Base-by-base conservation (phyloP, 2,888 invertebrate genomes). In the Eristalinus sepulchralis region DNA sequence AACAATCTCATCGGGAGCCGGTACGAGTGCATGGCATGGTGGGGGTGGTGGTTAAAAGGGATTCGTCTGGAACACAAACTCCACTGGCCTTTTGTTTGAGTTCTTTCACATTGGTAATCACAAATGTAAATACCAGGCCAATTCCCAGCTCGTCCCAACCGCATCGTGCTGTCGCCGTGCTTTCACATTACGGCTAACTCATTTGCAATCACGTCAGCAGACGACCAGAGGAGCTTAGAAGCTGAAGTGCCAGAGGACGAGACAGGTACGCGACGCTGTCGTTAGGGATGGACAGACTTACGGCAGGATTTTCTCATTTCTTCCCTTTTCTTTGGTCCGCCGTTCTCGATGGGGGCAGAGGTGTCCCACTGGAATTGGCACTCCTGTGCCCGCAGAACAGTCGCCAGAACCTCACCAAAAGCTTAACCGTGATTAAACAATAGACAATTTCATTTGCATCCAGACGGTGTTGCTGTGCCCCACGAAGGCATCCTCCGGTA, bases 381-480 rank as follows among this genome's bases (percentile, higher is more conserved):
- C 55, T 24, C 36, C 63, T 71, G 78, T 39, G 22, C 33, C 71
- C 71, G 71, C 70, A 27, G 70, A 71, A 47, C 71, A 78, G 78
- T 71, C 63, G 70, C 63, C 70, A 55, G 70, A 70, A 63, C 34
- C 64, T 71, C 24, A 59, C 62, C 27, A 20, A 62, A 67, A 73
- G 79, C 72, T 67, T 72, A 67, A 72, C 72, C 66, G 79, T 80
- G 79, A 80, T 80, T 80, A 80, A 80, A 67, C 71, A 60, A 66
- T 62, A 73, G 79, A 80, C 72, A 73, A 66, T 67, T 80, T 67
- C 71, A 80, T 80, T 72, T 80, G 72, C 79, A 73, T 80, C 72
- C 31, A 67, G 66, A 10, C 27, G 33, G 22, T 24, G 24, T 24
- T 57, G 57, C 22, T 2, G 55, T 27, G 27, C 17, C n/a, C n/a